Evolutionary conservation across 1,140 invertebrate species (phyloP).

Genomic region (Coptotermes formosanus): DNA sequence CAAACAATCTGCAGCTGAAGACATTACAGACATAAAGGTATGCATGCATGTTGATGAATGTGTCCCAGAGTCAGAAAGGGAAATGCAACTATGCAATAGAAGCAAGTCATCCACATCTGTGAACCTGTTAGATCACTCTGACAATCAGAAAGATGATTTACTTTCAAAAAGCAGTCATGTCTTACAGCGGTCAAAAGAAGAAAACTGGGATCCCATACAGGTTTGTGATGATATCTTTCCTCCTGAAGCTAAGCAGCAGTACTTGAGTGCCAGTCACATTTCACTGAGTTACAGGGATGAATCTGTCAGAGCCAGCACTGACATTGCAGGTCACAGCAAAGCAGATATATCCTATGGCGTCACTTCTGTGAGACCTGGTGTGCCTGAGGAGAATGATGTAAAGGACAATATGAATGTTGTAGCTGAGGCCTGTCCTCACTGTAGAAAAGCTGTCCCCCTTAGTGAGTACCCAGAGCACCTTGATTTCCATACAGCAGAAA

Average conservation of each 20-base stretch:
- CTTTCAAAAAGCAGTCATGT: not conserved
- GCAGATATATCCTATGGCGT: no score
- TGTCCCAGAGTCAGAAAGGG: no score
- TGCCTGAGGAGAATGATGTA: no score
- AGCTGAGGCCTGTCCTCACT: not conserved
- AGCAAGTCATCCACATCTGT: not conserved
- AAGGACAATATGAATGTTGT: not conserved
- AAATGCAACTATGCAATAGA: not conserved
- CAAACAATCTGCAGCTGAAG: not conserved
- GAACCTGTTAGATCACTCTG: no score
- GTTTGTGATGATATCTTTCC: not conserved
- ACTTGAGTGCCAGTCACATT: not conserved
- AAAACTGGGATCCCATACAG: not conserved
- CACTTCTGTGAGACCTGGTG: no score
- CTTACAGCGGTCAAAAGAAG: not conserved
- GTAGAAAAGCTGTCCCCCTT: slow-evolving; percentile 50
- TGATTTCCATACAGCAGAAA: slow-evolving; percentile 71
- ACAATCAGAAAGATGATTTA: not conserved
- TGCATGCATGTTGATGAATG: no score
- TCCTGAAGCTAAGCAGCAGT: not conserved
- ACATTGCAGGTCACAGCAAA: no score
- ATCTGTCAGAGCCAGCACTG: not conserved
- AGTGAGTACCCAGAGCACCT: slow-evolving; percentile 61
- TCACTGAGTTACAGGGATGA: not conserved
- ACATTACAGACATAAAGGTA: not conserved